Percentiles rank a stretch among this genome's conserved stretches.
These are phyloP conservation scores for Paragorgia papillata DNA, from an alignment of 92 coral and sea anemone genomes.

Conservation along the genomic window DNA sequence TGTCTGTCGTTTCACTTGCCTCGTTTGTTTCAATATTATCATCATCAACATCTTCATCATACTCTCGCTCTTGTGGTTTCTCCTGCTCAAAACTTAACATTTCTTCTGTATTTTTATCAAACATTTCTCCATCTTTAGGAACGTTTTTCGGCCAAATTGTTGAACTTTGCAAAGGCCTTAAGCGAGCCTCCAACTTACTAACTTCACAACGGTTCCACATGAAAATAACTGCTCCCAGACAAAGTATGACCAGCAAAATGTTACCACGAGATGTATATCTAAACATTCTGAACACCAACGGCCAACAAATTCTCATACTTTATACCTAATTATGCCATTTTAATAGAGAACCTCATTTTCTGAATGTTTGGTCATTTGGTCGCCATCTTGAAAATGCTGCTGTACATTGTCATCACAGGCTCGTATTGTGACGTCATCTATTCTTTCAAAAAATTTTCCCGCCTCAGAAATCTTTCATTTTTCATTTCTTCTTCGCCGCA, in stretches of 20 bases:
- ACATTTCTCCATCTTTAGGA: neutral
- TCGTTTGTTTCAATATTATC: neutral
- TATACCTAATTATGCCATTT: too few species aligned
- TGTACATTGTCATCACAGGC: neutral
- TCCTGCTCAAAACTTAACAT: neutral
- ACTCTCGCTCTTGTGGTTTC: neutral
- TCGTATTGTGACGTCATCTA: neutral
- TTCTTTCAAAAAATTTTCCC: neutral
- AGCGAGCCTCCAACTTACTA: too few species aligned
- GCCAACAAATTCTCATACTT: conserved; percentile 32
- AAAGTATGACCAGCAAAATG: conserved; percentile 10
- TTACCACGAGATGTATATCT: conserved; percentile 16
- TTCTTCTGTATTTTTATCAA: neutral
- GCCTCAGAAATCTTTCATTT: neutral
- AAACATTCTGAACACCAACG: conserved; percentile 9
- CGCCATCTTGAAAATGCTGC: neutral
- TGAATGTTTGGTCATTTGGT: neutral
- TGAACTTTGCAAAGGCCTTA: too few species aligned
- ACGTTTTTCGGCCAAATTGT: too few species aligned
- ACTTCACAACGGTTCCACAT: conserved; percentile 35
- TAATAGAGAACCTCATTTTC: neutral
- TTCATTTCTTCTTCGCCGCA: too few species aligned
- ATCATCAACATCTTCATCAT: neutral
- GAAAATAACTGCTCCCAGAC: conserved; percentile 20
- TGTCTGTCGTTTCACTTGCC: neutral